Evolutionary conservation across 2,888 invertebrate genomes (phyloP).

Genomic region (Oscheius sp.): DNA sequence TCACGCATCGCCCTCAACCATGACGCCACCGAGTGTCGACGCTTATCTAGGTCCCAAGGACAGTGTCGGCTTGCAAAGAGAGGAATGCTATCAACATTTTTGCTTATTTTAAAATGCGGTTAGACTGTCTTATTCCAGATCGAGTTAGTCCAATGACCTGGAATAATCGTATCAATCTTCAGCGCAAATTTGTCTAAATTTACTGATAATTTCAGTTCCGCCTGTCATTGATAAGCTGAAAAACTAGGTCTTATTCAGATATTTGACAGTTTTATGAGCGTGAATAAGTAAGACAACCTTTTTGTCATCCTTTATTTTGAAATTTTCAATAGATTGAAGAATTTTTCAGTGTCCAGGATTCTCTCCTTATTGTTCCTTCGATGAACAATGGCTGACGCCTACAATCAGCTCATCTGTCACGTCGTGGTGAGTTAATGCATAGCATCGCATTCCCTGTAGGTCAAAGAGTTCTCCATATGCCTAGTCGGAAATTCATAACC

Average conservation of each 20-base stretch:
- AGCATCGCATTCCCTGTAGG: neutral
- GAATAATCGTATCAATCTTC: too few species aligned
- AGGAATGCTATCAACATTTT: too few species aligned
- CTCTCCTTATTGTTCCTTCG: slow-evolving; percentile 12
- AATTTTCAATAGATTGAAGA: neutral
- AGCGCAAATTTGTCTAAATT: too few species aligned
- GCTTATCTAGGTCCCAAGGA: too few species aligned
- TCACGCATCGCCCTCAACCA: neutral
- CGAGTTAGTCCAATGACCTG: too few species aligned
- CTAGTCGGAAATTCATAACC: neutral
- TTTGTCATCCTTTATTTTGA: neutral
- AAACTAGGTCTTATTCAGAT: neutral
- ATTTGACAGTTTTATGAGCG: neutral
- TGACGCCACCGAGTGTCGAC: too few species aligned
- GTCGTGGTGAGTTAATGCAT: slow-evolving; percentile 17
- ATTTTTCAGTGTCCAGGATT: slow-evolving; percentile 8
- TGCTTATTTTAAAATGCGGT: neutral
- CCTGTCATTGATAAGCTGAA: neutral
- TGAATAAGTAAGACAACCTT: neutral
- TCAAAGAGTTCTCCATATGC: too few species aligned
- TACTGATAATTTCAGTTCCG: too few species aligned
- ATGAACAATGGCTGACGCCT: slow-evolving; percentile 22
- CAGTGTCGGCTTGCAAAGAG: too few species aligned
- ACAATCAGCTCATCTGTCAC: slow-evolving; percentile 26
- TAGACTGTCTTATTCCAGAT: too few species aligned